These are phyloP conservation scores for Bedellia somnulentella DNA, from an alignment of 2,888 invertebrate species.

Conservation along the genomic window DNA sequence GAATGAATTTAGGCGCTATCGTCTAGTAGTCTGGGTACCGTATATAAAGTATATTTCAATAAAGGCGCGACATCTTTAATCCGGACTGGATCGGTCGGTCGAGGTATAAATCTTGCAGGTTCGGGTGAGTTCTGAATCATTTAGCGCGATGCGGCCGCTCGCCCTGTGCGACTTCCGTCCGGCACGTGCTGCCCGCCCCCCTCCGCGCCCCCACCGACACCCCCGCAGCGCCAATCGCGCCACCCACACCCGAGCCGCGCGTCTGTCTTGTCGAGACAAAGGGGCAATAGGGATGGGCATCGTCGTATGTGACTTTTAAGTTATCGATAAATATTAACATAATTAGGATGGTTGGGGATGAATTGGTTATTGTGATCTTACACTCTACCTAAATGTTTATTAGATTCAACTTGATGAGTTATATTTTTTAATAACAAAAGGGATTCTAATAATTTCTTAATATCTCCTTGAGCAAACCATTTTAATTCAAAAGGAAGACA, in stretches of 20 bases:
- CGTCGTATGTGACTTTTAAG: no score
- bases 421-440: no score
- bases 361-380: no score
- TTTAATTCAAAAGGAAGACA: no score
- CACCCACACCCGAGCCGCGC: slow-evolving; percentile 24
- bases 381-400: no score
- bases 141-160: slow-evolving; percentile 45
- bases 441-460: no score
- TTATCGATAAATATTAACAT: no score
- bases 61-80: slow-evolving; percentile 59
- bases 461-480: no score
- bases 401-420: no score
- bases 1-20: slow-evolving; percentile 23
- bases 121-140: slow-evolving; percentile 58
- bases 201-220: slow-evolving; percentile 16
- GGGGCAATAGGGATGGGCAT: slow-evolving; percentile 44
- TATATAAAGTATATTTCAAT: slow-evolving; percentile 51
- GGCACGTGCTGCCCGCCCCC: slow-evolving; percentile 40
- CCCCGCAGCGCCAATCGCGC: slow-evolving; percentile 14
- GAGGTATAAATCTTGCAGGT: slow-evolving; percentile 60
- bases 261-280: slow-evolving; percentile 62
- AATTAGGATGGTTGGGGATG: no score
- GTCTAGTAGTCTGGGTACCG: slow-evolving; percentile 9
- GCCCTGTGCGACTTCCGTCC: slow-evolving; percentile 54
- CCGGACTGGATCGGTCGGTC: slow-evolving; percentile 48